Base-by-base conservation (phyloP, 2,113 vertebrate genomes). In the Alligator sinensis region DNA sequence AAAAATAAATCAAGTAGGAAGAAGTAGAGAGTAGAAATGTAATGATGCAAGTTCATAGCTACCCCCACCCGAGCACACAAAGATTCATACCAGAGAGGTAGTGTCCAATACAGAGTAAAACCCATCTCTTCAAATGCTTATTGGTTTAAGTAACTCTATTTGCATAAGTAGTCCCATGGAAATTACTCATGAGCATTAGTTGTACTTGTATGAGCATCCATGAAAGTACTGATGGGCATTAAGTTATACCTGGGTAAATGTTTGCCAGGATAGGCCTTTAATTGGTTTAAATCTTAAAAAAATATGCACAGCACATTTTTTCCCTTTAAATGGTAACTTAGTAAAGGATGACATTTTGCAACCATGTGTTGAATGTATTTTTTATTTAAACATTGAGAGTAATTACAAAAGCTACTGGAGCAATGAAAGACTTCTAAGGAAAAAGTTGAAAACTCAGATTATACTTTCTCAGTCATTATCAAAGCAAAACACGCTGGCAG, bases 371-470 rank as follows among this genome's bases (percentile, higher is more conserved):
- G 82, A 91, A 95, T 94, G 89, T 64, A 25, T 95, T 97, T 98
- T 97, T 97, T 95, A 97, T 98, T 97, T 96, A 98, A 98, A 98
- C 97, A 97, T 96, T 96, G 97, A 95, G 96, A 96, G 97, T 96
- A 96, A 96, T 97, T 98, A 98, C 98, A 98, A 98, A 98, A 98
- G 97, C 97, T 95, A 97, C 94, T 95, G 96, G 96, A 98, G 97
- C 98, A 96, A 93, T 89, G 96, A 95, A 95, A 94, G 85, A 93
- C 94, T 86, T 96, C 96, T 90, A 97, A 94, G 82, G 92, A 93
- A 96, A 94, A 89, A 91, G 82, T 91, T 92, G 95, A 96, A 97
- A 97, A 96, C 68, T 96, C 79, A 90, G 77, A 76, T 91, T 83
- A 97, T 96, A 84, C 34, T 86, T 94, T 96, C 84, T 98, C 94